A percentile compares a stretch with the other conserved stretches of the same genome.
Conservation (phyloP, 37 sponge, comb jelly and placozoan species). For the Hormiphora californensis region DNA sequence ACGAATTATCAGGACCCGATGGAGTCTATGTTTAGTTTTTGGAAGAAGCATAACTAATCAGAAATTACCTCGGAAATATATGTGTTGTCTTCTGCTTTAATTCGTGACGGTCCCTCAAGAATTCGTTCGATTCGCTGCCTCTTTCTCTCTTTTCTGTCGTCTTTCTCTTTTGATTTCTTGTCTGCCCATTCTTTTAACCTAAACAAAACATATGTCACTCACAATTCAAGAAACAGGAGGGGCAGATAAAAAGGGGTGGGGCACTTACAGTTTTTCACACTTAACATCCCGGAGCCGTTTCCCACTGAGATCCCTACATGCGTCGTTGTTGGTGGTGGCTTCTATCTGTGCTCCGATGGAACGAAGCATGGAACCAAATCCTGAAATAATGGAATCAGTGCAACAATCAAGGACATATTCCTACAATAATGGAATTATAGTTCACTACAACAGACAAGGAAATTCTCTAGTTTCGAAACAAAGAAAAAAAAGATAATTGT, state of each 20-base stretch:
- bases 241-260: not conserved
- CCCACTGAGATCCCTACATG: constrained; percentile 93
- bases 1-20: too few species aligned
- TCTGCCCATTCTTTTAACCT: constrained; percentile 78
- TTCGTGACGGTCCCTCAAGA: not conserved
- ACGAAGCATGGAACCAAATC: constrained; percentile 95
- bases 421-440: too few species aligned
- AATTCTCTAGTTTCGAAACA: too few species aligned
- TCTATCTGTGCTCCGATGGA: constrained; percentile 85
- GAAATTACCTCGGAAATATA: constrained; percentile 32
- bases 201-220: too few species aligned
- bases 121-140: constrained; percentile 7
- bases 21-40: too few species aligned
- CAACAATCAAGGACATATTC: too few species aligned
- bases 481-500: too few species aligned
- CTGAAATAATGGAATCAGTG: too few species aligned
- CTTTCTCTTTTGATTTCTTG: constrained; percentile 65
- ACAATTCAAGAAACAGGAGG: too few species aligned
- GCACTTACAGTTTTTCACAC: constrained; percentile 70
- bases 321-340: constrained; percentile 78
- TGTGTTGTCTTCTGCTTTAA: not conserved
- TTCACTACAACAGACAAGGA: too few species aligned
- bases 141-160: constrained; percentile 56
- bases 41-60: too few species aligned
- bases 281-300: constrained; percentile 86